These are phyloP conservation scores for Chelon labrosus DNA, from an alignment of 2,797 vertebrate genomes.

Conservation along the genomic window DNA sequence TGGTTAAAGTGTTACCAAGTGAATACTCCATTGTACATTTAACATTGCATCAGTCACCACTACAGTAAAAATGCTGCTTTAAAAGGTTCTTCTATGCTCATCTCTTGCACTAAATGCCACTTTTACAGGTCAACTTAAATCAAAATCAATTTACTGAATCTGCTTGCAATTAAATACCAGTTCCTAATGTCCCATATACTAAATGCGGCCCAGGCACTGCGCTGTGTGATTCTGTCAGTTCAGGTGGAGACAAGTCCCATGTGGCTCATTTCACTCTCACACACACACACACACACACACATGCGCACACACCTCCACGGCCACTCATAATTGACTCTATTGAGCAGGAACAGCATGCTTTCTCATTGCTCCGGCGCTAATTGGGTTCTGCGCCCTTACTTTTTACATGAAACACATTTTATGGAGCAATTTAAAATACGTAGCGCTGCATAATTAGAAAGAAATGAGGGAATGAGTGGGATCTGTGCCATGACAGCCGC, in stretches of 20 bases:
- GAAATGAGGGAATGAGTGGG: constrained; percentile 68
- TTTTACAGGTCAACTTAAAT: constrained; percentile 67
- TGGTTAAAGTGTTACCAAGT: too few species aligned
- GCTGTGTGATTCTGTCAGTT: constrained; percentile 63
- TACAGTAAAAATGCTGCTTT: too few species aligned
- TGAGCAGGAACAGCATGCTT: constrained; percentile 75
- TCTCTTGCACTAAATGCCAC: constrained; percentile 56
- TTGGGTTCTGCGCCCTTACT: constrained; percentile 80
- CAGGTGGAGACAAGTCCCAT: constrained; percentile 72
- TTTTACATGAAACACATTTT: constrained; percentile 82
- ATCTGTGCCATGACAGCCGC: constrained; percentile 57
- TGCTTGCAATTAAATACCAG: constrained; percentile 73
- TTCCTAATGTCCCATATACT: constrained; percentile 68
- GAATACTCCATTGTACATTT: too few species aligned
- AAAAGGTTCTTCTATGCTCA: constrained; percentile 41
- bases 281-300: constrained; percentile 24
- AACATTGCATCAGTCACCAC: too few species aligned
- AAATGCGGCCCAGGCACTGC: constrained; percentile 53
- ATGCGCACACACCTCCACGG: constrained; percentile 46
- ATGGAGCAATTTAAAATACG: constrained; percentile 77
- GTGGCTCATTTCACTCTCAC: constrained; percentile 62
- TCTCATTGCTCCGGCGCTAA: constrained; percentile 77
- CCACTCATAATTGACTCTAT: constrained; percentile 80
- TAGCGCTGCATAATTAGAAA: constrained; percentile 72
- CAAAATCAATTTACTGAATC: constrained; percentile 78